Base-by-base conservation (phyloP, 1,140 invertebrate genomes). In the Calliphora vicina region DNA sequence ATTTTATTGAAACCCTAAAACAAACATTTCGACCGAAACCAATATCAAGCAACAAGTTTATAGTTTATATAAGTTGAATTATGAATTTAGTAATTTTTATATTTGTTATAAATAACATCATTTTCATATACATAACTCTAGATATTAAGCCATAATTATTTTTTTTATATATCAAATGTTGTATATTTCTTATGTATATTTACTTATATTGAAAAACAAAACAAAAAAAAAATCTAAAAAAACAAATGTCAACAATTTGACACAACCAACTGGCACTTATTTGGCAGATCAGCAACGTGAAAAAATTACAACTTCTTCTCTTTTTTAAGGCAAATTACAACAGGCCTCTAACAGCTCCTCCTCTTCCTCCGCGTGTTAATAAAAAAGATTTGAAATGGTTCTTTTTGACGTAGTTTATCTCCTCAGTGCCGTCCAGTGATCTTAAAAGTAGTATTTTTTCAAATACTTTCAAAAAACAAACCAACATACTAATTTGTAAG, bases 401-500 rank as follows among this genome's bases (percentile, higher is more conserved):
- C 17, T 42, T 42, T 42, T 8, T n/a, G n/a, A n/a, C 50, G 61
- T 76, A 76, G 73, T 67, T 45, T 20, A 78, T 78, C 35, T 78
- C 23, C 35, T 25, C 35, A 23, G 12, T 78, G 13, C 8, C 74
- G 74, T 78, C 74, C 74, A 78, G 74, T 43, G n/a, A 78, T 43
- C 35, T 78, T 74, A 25, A 43, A 20, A 12, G 73, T 76, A 42
- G 73, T 17, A 43, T 43, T 78, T 25, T 67, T 67, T 61, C 2
- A 67, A 67, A 67, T 8, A 57, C 3, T 57, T n/a, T n/a, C n/a
- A n/a, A 57, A 57, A 57, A 57, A 57, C 35, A 35, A 35, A 57
- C 6, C 35, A 35, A 35, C 35, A 57, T 1, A 67, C 17, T 67
- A 67, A n/a, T 57, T 67, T 67, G 6, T 67, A 67, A 67, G n/a